These are phyloP conservation scores for Brachynemurus nebulosus DNA, from an alignment of 2,888 invertebrate genomes.

Conservation along the genomic window DNA sequence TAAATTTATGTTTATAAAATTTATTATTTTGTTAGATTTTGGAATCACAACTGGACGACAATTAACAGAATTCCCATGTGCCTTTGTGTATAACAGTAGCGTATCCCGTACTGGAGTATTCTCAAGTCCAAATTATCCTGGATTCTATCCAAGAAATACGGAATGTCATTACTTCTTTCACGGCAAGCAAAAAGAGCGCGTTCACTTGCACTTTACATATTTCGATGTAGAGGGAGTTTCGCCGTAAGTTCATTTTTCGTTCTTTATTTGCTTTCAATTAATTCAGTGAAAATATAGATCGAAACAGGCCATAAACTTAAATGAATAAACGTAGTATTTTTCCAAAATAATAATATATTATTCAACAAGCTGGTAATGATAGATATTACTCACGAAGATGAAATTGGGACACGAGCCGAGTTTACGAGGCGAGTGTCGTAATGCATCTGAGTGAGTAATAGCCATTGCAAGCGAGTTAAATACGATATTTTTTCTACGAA, in stretches of 20 bases:
- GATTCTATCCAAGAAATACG: slow-evolving; percentile 76
- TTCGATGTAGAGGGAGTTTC: slow-evolving; percentile 90
- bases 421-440: too few species aligned
- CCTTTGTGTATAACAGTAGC: slow-evolving; percentile 78
- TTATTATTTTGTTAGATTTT: slow-evolving; percentile 52
- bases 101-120: slow-evolving; percentile 67
- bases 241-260: slow-evolving; percentile 72
- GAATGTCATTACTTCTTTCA: slow-evolving; percentile 87
- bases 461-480: too few species aligned
- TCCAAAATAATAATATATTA: too few species aligned
- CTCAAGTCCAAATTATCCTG: slow-evolving; percentile 82
- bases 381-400: too few species aligned
- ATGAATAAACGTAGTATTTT: too few species aligned
- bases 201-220: slow-evolving; percentile 74
- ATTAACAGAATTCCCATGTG: slow-evolving; percentile 62
- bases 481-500: too few species aligned
- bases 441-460: too few species aligned
- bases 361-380: too few species aligned
- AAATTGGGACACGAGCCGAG: too few species aligned
- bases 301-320: too few species aligned
- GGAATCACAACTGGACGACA: slow-evolving; percentile 75
- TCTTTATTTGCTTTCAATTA: too few species aligned
- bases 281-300: too few species aligned
- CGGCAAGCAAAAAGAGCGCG: slow-evolving; percentile 61
- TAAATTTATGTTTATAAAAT: slow-evolving; percentile 4